These are phyloP conservation scores for Pelobates fuscus DNA, from an alignment of 2,113 vertebrate genomes.

Conservation along the genomic window DNA sequence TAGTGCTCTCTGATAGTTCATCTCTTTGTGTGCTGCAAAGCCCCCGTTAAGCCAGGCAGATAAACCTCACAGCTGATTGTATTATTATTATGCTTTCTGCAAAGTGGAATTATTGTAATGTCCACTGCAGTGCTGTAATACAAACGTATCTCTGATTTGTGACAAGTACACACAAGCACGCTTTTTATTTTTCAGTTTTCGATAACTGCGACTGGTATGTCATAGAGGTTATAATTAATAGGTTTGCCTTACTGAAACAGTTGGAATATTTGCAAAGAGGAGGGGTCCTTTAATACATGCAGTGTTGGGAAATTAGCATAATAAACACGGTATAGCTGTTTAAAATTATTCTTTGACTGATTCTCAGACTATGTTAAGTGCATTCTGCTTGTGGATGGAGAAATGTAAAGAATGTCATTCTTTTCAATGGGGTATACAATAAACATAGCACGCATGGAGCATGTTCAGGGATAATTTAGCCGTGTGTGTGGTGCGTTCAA, in stretches of 20 bases:
- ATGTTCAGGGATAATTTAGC: conserved; percentile 19
- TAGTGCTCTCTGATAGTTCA: conserved; percentile 32
- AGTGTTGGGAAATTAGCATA: not conserved
- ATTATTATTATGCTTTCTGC: conserved; percentile 31
- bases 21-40: conserved; percentile 29
- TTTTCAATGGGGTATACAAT: conserved; percentile 22
- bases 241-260: not conserved
- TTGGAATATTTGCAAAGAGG: not conserved
- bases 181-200: not conserved
- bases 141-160: not conserved
- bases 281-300: not conserved
- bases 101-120: not conserved
- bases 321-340: not conserved
- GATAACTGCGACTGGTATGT: not conserved
- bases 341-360: not conserved
- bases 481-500: conserved; percentile 8
- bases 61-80: conserved; percentile 30
- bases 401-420: not conserved
- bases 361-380: not conserved
- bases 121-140: not conserved
- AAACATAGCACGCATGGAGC: conserved; percentile 4
- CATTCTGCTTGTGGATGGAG: not conserved
- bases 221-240: not conserved
- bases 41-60: conserved; percentile 19
- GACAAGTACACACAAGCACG: too few species aligned